Percentiles rank a stretch among this genome's conserved stretches.
Evolutionary conservation across 1,140 invertebrate genomes (phyloP).

Genomic region (Physella acuta): DNA sequence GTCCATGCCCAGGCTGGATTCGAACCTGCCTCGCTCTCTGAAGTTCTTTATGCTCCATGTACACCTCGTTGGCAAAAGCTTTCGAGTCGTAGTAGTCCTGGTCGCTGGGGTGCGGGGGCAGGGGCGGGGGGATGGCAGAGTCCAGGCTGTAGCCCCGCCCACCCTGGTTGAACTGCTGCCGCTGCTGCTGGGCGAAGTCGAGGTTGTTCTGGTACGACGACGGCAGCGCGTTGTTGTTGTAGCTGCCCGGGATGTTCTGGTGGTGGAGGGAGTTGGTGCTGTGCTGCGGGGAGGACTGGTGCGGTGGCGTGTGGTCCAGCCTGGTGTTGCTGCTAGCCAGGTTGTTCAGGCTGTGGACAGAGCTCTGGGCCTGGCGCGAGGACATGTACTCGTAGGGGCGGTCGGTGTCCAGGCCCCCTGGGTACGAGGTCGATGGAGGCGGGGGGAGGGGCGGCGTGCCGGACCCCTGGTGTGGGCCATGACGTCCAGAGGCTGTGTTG

Average conservation of each 20-base stretch:
- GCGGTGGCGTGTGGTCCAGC: constrained; percentile 11
- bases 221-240: background rate
- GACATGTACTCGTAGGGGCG: constrained; percentile 49
- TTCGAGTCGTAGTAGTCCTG: constrained; percentile 23
- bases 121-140: constrained; percentile 5
- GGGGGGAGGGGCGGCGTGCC: constrained; percentile 6
- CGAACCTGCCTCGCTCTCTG: constrained; percentile 27
- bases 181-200: constrained; percentile 2
- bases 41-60: constrained; percentile 52
- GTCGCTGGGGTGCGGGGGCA: constrained; percentile 2
- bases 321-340: constrained; percentile 1
- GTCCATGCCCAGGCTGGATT: background rate
- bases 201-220: constrained; percentile 8
- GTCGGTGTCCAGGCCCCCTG: constrained; percentile 27
- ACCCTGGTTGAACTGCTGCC: background rate
- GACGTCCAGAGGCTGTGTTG: constrained; percentile 18
- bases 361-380: constrained; percentile 23
- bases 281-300: background rate
- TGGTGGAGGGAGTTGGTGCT: background rate
- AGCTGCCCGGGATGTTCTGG: background rate
- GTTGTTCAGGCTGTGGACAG: background rate
- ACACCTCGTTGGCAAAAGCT: constrained; percentile 52
- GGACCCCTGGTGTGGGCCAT: background rate
- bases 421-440: constrained; percentile 18
- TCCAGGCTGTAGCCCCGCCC: background rate